Base-by-base conservation (phyloP, 2,888 invertebrate genomes). In the Drosophila mercatorum region DNA sequence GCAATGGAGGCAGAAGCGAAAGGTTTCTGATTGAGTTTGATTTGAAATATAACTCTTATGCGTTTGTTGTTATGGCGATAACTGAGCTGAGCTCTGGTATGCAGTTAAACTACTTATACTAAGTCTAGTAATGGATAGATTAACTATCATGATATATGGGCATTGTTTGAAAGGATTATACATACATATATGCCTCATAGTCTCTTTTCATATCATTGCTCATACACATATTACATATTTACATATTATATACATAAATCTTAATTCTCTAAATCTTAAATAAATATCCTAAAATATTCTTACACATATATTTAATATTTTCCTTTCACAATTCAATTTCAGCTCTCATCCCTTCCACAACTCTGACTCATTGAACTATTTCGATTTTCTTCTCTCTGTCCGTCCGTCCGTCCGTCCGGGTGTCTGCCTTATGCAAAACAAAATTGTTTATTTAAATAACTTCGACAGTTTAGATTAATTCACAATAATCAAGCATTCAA, bases 391-490 rank as follows among this genome's bases (percentile, higher is more conserved):
- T 17, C 31, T 8, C 8, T n/a, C n/a, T 17, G 10, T 17, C 17
- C 2, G 5, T 31, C n/a, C 31, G 31, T 31, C 31, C 28, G 28
- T 28, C 5, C 28, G 28, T 28, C 5, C 28, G 28, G 3, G 17
- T 31, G 49, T 11, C n/a, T 17, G 17, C 31, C 11, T 34, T 34
- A 51, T 51, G 31, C 49, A 49, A 31, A 31, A 17, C 12, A 17
- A 51, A 51, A 51, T 36, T 51, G 51, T 51, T 51, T 51, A 34
- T 51, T 51, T 51, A 51, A 36, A 51, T 22, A 34, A 34, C 17
- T 34, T 34, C 6, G 17, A 36, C 26, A 38, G 36, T 38, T 53
- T 14, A 38, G 14, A 17, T 51, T 51, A 51, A 36, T 51, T 22
- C 12, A 12, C 12, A 51, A 51, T 51, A 61, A 56, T 22, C 8